phyloP scores from a whole-genome alignment of 2,797 vertebrate genomes.

The Sebastes steindachneri region DNA sequence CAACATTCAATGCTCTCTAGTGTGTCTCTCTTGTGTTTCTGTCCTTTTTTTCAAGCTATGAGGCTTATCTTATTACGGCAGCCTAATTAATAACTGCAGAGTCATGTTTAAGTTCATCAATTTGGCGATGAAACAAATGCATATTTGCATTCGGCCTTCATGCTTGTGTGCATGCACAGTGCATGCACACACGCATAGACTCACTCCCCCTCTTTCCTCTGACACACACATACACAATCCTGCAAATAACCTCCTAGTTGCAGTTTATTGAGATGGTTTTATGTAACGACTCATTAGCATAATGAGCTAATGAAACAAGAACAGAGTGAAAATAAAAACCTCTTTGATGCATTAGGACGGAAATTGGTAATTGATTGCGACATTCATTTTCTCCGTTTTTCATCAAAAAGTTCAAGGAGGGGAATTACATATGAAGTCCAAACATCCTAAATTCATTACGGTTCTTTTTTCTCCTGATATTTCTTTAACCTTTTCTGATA shows the following conservation, averaged over 20 bases:
- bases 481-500: neutral
- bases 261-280: constrained; percentile 33
- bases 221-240: neutral
- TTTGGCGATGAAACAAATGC: constrained; percentile 1
- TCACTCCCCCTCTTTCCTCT: neutral
- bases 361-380: constrained; percentile 47
- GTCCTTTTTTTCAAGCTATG: neutral
- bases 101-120: constrained; percentile 11
- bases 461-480: neutral
- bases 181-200: neutral
- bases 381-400: constrained; percentile 27
- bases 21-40: neutral
- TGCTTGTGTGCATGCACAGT: neutral
- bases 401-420: constrained; percentile 15
- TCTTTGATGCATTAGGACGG: constrained; percentile 46
- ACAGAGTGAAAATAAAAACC: constrained; percentile 41
- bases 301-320: constrained; percentile 45
- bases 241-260: constrained; percentile 17
- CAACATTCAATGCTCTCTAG: neutral
- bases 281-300: constrained; percentile 56
- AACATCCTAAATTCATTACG: neutral
- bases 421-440: neutral
- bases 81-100: constrained; percentile 38
- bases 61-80: constrained; percentile 9
- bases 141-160: constrained; percentile 21